A percentile compares a stretch with the other conserved stretches of the same genome.
phyloP scores from a whole-genome alignment of 2,113 vertebrate genomes.

The Apistogramma diplotaenia region DNA sequence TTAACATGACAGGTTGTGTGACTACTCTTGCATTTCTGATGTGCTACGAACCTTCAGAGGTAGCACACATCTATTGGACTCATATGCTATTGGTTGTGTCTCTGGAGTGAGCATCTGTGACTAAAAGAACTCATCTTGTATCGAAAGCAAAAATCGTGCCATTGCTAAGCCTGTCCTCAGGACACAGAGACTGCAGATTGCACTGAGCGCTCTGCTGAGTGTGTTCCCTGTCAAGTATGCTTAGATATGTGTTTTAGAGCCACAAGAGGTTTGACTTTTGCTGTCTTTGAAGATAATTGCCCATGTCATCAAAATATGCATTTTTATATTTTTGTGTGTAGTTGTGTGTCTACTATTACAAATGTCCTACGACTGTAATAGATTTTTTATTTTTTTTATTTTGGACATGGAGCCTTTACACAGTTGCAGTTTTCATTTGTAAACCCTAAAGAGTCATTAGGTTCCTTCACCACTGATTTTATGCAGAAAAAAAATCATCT shows the following conservation, averaged over 20 bases:
- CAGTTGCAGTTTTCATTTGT: neutral
- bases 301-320: neutral
- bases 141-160: neutral
- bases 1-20: neutral
- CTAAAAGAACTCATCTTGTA: neutral
- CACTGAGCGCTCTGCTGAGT: neutral
- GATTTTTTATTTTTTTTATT: neutral
- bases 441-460: neutral
- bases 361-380: neutral
- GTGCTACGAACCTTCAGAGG: neutral
- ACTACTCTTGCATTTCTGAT: neutral
- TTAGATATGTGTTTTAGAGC: constrained; percentile 20
- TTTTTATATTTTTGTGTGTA: neutral
- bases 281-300: constrained; percentile 42
- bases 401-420: neutral
- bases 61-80: neutral
- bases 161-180: constrained; percentile 20
- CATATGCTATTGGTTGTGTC: neutral
- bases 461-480: neutral
- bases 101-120: constrained; percentile 1
- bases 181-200: constrained; percentile 10
- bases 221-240: constrained; percentile 10
- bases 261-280: constrained; percentile 10
- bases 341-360: neutral
- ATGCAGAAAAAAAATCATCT: neutral